Conservation (phyloP, 2,797 vertebrate species). For the Scolopax bukidnonensis region DNA sequence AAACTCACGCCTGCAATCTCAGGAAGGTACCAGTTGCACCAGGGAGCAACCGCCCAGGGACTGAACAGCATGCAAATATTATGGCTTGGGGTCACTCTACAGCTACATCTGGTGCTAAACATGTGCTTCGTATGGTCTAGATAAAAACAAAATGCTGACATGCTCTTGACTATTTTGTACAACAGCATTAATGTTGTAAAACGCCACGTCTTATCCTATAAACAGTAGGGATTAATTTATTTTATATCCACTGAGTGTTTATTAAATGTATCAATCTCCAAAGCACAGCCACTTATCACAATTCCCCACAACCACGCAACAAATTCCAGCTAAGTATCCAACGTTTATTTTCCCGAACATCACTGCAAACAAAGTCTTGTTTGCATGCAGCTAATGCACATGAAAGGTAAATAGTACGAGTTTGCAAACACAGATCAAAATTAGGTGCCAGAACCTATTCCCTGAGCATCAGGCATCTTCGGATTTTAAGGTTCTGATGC, state of each 20-base stretch:
- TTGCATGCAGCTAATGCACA: background rate
- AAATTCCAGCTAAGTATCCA: background rate
- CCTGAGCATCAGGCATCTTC: background rate
- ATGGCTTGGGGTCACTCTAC: background rate
- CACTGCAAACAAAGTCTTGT: background rate
- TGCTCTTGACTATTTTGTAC: background rate
- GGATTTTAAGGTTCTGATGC: background rate
- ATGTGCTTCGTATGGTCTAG: background rate
- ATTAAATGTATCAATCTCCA: background rate
- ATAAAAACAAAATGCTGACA: background rate
- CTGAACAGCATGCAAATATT: background rate
- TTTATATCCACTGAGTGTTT: constrained; percentile 8
- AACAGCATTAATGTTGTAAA: constrained; percentile 15
- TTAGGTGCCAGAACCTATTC: background rate
- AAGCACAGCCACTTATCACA: constrained; percentile 1
- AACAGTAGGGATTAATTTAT: constrained; percentile 42
- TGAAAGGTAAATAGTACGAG: background rate
- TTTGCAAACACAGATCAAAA: background rate
- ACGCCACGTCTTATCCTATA: background rate
- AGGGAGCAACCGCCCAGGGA: background rate
- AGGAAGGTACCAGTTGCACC: background rate
- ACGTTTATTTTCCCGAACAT: background rate
- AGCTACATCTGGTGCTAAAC: background rate
- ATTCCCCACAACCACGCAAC: background rate
- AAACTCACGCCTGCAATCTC: background rate